Evolutionary conservation across 2,888 invertebrate species (phyloP).

Genomic region (Griposia aprilina): DNA sequence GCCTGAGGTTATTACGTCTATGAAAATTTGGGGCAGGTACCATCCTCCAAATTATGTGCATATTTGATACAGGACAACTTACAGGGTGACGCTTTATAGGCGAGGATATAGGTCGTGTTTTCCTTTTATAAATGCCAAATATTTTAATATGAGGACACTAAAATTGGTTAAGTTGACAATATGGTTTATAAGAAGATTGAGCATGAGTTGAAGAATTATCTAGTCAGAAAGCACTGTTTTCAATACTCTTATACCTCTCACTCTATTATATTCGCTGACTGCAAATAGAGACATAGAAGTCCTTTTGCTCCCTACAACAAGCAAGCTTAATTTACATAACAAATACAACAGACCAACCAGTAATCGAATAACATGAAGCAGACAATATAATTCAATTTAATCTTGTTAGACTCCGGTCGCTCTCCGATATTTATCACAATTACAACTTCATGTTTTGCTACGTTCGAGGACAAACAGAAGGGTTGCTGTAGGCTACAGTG

Average conservation of each 20-base stretch:
- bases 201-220: not conserved
- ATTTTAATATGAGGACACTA: not conserved
- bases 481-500: not conserved
- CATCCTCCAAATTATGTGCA: conserved; percentile 32
- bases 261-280: not conserved
- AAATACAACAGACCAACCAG: conserved; percentile 30
- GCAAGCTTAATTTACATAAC: conserved; percentile 37
- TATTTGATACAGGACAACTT: conserved; percentile 29
- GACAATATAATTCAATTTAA: conserved; percentile 58
- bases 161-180: not conserved
- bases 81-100: not conserved
- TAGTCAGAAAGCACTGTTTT: not conserved
- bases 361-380: conserved; percentile 48
- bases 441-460: conserved; percentile 33
- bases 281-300: not conserved
- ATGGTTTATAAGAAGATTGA: not conserved
- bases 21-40: conserved; percentile 14
- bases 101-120: not conserved
- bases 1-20: conserved; percentile 5
- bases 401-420: conserved; percentile 46
- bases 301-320: conserved; percentile 11
- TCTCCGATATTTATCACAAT: conserved; percentile 56
- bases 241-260: no score
- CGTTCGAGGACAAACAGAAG: conserved; percentile 21
- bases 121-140: not conserved